Evolutionary conservation across 2,888 invertebrate species (phyloP).

Genomic region (Dyspetes luteomarginatus): DNA sequence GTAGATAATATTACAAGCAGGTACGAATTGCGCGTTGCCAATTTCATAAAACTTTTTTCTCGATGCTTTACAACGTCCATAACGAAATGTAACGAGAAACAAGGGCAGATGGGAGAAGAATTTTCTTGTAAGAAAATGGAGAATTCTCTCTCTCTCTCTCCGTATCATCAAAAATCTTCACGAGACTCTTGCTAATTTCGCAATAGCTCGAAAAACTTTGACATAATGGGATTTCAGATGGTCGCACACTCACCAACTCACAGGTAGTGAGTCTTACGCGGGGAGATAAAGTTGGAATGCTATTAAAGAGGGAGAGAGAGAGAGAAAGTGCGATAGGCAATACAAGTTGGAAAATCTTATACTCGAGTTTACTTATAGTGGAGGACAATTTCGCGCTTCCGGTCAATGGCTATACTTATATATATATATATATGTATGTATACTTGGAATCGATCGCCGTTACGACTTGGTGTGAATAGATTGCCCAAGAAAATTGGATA

Average conservation of each 20-base stretch:
- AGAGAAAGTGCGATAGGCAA: constrained; percentile 38
- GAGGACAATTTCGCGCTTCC: constrained; percentile 13
- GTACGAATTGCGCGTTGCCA: constrained; percentile 11
- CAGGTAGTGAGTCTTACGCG: not conserved
- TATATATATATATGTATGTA: not conserved
- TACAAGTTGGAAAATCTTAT: constrained; percentile 42
- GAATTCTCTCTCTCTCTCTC: too few species aligned
- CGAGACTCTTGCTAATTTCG: constrained; percentile 34
- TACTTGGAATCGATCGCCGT: constrained; percentile 30
- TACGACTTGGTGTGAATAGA: constrained; percentile 40
- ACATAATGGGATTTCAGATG: constrained; percentile 42
- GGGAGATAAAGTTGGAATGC: constrained; percentile 38
- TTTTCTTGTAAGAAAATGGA: constrained; percentile 6
- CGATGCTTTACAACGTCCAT: not conserved
- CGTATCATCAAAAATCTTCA: constrained; percentile 36
- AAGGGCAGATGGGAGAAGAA: not conserved
- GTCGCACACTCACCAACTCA: not conserved
- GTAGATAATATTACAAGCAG: not conserved
- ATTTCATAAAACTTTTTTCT: constrained; percentile 40
- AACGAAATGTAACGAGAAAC: constrained; percentile 11
- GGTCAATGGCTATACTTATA: too few species aligned
- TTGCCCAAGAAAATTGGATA: constrained; percentile 42
- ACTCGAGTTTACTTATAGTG: constrained; percentile 43
- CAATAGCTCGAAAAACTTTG: constrained; percentile 43
- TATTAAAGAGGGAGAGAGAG: constrained; percentile 39